phyloP scores from a whole-genome alignment of 2,113 vertebrate species.

The Panurus biarmicus region DNA sequence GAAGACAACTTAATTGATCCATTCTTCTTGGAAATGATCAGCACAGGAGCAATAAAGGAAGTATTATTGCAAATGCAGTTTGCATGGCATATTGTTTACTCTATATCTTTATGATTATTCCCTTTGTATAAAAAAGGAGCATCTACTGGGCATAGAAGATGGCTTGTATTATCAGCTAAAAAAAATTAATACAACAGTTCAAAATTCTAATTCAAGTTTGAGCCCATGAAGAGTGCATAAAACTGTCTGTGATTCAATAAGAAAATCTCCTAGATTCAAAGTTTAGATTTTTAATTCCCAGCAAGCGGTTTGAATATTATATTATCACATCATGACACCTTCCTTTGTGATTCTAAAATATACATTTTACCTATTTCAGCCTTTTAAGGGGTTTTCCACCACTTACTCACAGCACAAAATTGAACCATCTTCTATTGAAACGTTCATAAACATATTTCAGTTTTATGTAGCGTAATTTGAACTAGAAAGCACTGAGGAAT shows the following conservation, averaged over 20 bases:
- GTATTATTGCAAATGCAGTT: background rate
- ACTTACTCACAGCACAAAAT: constrained; percentile 1
- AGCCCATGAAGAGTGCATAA: background rate
- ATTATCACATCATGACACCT: constrained; percentile 24
- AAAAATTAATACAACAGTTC: background rate
- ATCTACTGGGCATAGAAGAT: background rate
- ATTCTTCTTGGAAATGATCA: background rate
- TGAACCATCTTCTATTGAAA: background rate
- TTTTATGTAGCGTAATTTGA: constrained; percentile 37
- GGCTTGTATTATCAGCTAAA: background rate
- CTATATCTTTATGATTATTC: background rate
- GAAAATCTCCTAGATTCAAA: constrained; percentile 47
- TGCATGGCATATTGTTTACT: background rate
- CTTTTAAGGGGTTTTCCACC: constrained; percentile 16
- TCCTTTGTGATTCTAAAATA: constrained; percentile 40
- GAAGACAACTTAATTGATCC: background rate
- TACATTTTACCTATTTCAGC: constrained; percentile 37
- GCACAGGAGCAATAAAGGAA: background rate
- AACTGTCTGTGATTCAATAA: background rate
- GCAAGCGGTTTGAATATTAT: constrained; percentile 7
- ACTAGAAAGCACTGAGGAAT: background rate
- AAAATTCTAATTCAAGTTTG: background rate
- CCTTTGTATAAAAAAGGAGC: background rate
- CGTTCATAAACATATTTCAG: constrained; percentile 35
- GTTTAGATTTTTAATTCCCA: background rate